These are phyloP conservation scores for Amniataba percoides DNA, from an alignment of 2,797 vertebrate genomes.

Conservation along the genomic window DNA sequence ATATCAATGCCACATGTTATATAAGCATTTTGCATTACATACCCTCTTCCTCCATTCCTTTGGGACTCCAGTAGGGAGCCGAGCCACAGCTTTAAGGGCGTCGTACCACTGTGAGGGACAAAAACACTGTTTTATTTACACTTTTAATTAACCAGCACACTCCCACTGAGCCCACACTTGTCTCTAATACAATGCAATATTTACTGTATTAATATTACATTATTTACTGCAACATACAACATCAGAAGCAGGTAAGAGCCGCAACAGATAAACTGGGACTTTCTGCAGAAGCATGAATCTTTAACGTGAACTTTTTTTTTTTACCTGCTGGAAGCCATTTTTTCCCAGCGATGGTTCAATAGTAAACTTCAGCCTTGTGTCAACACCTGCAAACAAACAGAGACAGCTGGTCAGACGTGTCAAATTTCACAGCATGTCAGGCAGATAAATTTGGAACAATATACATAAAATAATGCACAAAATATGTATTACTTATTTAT, in stretches of 20 bases:
- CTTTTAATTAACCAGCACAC: background rate
- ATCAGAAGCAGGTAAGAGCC: background rate
- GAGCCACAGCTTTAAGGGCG: slow-evolving; percentile 95
- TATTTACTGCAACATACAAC: background rate
- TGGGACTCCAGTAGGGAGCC: slow-evolving; percentile 95
- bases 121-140: background rate
- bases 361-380: slow-evolving; percentile 97
- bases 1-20: background rate
- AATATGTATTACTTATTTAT: background rate
- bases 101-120: slow-evolving; percentile 93
- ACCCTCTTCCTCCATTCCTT: slow-evolving; percentile 98
- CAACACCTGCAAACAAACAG: slow-evolving; percentile 88
- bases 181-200: background rate
- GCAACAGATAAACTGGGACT: background rate
- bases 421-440: background rate
- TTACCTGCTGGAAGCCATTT: slow-evolving; percentile 98
- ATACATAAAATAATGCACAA: background rate
- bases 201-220: background rate
- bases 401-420: slow-evolving; percentile 23
- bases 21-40: slow-evolving; percentile 10
- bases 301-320: background rate
- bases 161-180: background rate
- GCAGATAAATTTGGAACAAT: background rate
- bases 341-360: slow-evolving; percentile 96
- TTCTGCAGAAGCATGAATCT: background rate